Conservation (phyloP, 2,113 vertebrate genomes). For the Cyphomyrus discorhynchus region DNA sequence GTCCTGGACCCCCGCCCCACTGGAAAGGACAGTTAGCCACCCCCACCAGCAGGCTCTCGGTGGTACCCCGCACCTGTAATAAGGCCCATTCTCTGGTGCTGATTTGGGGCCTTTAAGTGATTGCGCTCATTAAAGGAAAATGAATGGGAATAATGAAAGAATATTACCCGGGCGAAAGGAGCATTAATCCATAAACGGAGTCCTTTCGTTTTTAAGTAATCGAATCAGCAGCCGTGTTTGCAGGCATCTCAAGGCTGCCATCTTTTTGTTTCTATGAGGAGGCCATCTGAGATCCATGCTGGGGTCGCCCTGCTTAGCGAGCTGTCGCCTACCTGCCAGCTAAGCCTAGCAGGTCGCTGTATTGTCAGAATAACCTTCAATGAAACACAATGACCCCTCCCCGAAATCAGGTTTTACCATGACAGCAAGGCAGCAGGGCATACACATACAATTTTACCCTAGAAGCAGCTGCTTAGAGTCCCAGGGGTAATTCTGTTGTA, state of each 20-base stretch:
- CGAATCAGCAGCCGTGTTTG: not conserved
- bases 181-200: conserved; percentile 8
- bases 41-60: conserved; percentile 35
- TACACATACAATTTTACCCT: not conserved
- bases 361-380: not conserved
- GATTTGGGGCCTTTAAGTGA: conserved; percentile 17
- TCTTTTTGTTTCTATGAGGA: not conserved
- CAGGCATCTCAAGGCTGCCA: not conserved
- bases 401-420: not conserved
- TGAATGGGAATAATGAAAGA: conserved; percentile 20
- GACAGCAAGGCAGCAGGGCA: not conserved
- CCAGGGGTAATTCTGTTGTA: not conserved
- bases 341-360: not conserved
- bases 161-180: not conserved
- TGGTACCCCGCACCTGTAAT: conserved; percentile 29
- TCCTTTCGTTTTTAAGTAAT: not conserved
- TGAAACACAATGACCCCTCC: not conserved
- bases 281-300: not conserved
- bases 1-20: conserved; percentile 32
- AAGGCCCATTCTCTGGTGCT: conserved; percentile 15
- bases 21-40: conserved; percentile 51
- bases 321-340: not conserved
- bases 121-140: conserved; percentile 8
- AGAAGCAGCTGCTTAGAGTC: not conserved
- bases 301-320: not conserved